Base-by-base conservation (phyloP, 1,140 invertebrate genomes). In the Cyclargus thomasi region DNA sequence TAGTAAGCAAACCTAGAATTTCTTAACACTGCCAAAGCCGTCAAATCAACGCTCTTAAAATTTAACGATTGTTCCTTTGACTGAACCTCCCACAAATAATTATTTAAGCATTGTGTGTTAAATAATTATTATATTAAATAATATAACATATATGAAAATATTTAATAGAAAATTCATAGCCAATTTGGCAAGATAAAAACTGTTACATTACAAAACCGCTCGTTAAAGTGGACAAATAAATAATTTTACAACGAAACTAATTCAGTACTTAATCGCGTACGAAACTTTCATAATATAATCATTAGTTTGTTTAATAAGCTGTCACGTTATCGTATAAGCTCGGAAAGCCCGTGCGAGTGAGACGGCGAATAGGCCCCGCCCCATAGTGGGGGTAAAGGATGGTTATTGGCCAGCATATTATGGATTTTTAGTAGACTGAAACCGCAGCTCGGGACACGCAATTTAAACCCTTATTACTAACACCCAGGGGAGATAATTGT, bases 361-460 rank as follows among this genome's bases (percentile, higher is more conserved):
- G 79, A 80, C 79, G 77, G 85, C 87, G 65, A 64, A 76, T 80
- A 66, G 79, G 74, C 64, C 62, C 67, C 65, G 78, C 81, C 78
- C 84, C 83, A 77, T 77, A 68, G 76, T 71, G 75, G 79, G 86
- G 80, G 84, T 81, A 78, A 74, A 69, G 70, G 74, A 78, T 77
- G 71, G 77, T 85, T 79, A 89, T 89, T 89, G 86, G 86, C 74
- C 69, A 74, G 68, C 71, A 75, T 73, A 80, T 87, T 87, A 89
- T 89, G 75, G 86, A 89, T 87, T 89, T 86, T 89, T 85, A 81
- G 78, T 79, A 68, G 79, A 63, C 36, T 62, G 39, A 47, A 64
- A 74, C 72, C 79, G 75, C 80, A 80, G 59, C 53, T 36, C 71
- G 68, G 65, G 68, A 70, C 70, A 67, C 57, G 72, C 72, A 68